Evolutionary conservation across 2,113 vertebrate genomes (phyloP).

Genomic region (Macquaria australasica): DNA sequence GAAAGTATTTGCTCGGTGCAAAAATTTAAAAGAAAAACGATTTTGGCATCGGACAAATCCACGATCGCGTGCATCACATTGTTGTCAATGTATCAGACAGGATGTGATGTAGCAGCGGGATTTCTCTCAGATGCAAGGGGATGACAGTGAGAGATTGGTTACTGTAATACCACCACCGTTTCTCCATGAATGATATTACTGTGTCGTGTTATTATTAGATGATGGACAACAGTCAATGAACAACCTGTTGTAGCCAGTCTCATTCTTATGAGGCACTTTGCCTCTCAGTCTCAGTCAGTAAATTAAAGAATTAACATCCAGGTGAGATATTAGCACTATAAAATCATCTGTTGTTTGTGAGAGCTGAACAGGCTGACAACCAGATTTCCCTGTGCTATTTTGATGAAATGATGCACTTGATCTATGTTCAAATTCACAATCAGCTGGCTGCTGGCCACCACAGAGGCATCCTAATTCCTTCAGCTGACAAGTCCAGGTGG

Average conservation of each 20-base stretch:
- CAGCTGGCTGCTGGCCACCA: constrained; percentile 41
- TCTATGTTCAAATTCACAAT: constrained; percentile 54
- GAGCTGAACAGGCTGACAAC: constrained; percentile 9
- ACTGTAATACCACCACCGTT: not conserved
- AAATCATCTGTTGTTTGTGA: not conserved
- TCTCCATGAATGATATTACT: constrained; percentile 1
- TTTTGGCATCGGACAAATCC: not conserved
- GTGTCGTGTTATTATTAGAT: not conserved
- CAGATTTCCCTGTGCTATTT: constrained; percentile 30
- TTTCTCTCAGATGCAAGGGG: constrained; percentile 25
- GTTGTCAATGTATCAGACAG: constrained; percentile 25
- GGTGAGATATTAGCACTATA: not conserved
- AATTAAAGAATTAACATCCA: constrained; percentile 4
- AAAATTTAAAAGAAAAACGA: not conserved
- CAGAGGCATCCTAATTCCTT: constrained; percentile 69
- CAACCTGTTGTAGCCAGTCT: constrained; percentile 7
- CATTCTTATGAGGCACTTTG: not conserved
- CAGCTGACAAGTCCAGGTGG: constrained; percentile 77
- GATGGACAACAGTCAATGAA: not conserved
- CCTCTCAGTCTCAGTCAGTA: not conserved
- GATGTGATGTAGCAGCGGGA: constrained; percentile 19
- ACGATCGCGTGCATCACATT: not conserved
- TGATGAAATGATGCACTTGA: constrained; percentile 47
- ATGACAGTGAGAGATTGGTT: not conserved
- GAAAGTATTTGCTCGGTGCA: not conserved